These are phyloP conservation scores for Scalopus aquaticus DNA, from an alignment of 2,113 vertebrate species.

Conservation along the genomic window DNA sequence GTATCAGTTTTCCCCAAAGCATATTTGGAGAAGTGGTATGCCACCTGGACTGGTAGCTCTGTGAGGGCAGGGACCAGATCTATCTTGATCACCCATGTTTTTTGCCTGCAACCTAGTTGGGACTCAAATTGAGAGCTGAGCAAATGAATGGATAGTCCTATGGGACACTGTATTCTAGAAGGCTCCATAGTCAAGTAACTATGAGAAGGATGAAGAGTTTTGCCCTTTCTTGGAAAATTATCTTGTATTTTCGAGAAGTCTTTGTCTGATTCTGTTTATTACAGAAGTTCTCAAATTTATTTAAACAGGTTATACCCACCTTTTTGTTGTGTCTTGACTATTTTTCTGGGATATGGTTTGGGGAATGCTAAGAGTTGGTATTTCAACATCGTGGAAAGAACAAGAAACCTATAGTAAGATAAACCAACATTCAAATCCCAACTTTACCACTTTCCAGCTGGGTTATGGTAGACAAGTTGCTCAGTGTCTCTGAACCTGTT, in stretches of 20 bases:
- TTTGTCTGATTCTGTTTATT: neutral
- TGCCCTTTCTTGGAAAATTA: neutral
- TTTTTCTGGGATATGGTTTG: neutral
- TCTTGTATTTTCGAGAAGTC: neutral
- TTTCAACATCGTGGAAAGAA: neutral
- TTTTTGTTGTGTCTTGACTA: neutral
- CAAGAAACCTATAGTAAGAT: neutral
- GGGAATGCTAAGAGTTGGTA: no score
- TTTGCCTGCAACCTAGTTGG: neutral
- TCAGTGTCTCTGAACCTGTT: neutral
- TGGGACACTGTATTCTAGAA: neutral
- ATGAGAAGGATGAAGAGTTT: neutral
- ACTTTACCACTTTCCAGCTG: neutral
- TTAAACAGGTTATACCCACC: neutral
- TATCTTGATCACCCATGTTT: neutral
- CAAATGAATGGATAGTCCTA: neutral
- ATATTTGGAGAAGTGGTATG: neutral
- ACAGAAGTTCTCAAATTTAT: neutral
- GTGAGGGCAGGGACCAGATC: neutral
- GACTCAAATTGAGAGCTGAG: neutral
- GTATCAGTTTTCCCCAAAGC: neutral
- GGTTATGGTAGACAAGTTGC: neutral
- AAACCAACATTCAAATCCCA: neutral
- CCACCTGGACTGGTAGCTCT: neutral
- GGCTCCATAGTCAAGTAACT: neutral